Percentiles rank a stretch among this genome's conserved stretches.
Evolutionary conservation across 2,888 invertebrate species (phyloP).

Genomic region (Drosophila diplacantha): DNA sequence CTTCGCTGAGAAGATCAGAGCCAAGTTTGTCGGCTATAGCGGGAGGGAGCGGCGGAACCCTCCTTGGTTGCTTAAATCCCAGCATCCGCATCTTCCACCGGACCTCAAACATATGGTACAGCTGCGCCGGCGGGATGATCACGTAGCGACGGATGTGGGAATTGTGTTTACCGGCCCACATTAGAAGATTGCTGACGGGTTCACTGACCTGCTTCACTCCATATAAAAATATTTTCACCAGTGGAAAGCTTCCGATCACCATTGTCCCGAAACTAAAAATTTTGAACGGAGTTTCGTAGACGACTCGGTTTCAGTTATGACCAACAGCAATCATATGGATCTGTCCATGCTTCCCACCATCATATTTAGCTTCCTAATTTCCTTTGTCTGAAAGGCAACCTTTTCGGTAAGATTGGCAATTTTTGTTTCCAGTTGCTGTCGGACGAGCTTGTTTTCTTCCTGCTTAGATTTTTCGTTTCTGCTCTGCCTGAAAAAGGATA

Average conservation of each 20-base stretch:
- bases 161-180: conserved; percentile 34
- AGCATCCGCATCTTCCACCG: conserved; percentile 48
- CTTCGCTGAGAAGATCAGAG: conserved; percentile 43
- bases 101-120: conserved; percentile 37
- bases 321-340: no score
- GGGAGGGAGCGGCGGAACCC: conserved; percentile 31
- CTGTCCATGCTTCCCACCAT: conserved; percentile 9
- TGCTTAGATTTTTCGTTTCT: conserved; percentile 46
- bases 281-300: background rate
- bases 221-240: conserved; percentile 40
- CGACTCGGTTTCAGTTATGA: background rate
- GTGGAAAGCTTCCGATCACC: conserved; percentile 43
- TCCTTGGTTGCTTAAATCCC: conserved; percentile 45
- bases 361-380: conserved; percentile 39
- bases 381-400: conserved; percentile 29
- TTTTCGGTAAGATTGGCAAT: conserved; percentile 32
- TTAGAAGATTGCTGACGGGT: conserved; percentile 36
- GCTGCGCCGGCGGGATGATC: conserved; percentile 51
- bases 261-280: conserved; percentile 20
- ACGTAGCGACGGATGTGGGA: conserved; percentile 31
- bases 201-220: conserved; percentile 38
- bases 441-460: conserved; percentile 4
- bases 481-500: conserved; percentile 38
- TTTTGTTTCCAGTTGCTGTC: conserved; percentile 12
- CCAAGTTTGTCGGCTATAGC: conserved; percentile 43